A percentile compares a stretch with the other conserved stretches of the same genome.
These are phyloP conservation scores for Micromussa lordhowensis DNA, from an alignment of 92 coral and sea anemone genomes.

Conservation along the genomic window DNA sequence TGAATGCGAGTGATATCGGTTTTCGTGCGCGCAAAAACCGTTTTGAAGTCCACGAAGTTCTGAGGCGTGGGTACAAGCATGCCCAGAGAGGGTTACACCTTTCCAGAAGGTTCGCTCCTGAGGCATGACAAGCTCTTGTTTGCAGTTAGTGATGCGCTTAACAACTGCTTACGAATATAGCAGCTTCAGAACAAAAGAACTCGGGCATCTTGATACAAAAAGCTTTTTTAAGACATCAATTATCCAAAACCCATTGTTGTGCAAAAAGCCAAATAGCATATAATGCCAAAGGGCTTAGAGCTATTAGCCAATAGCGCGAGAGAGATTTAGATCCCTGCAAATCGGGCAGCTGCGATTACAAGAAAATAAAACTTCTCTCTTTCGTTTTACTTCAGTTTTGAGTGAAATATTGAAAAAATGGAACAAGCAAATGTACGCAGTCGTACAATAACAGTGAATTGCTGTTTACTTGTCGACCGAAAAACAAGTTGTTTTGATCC, in stretches of 20 bases:
- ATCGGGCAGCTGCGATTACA: conserved; percentile 28
- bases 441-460: neutral
- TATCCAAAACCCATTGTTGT: conserved; percentile 40
- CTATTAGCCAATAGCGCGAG: conserved; percentile 13
- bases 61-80: neutral
- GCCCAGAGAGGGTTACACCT: neutral
- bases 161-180: conserved; percentile 43
- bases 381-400: neutral
- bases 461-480: neutral
- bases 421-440: neutral
- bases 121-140: conserved; percentile 34
- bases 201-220: conserved; percentile 29
- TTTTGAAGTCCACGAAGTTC: neutral
- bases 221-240: conserved; percentile 46
- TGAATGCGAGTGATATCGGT: neutral
- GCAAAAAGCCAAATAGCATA: conserved; percentile 20
- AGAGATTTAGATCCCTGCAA: conserved; percentile 41
- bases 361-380: neutral
- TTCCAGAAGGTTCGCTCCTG: neutral
- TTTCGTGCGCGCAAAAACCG: neutral
- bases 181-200: conserved; percentile 28
- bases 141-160: conserved; percentile 43
- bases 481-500: neutral
- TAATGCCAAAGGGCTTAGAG: conserved; percentile 13
- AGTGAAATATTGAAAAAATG: neutral